A percentile compares a stretch with the other conserved stretches of the same genome.
Evolutionary conservation across 2,797 vertebrate species (phyloP).

Genomic region (Darevskia nairensis): DNA sequence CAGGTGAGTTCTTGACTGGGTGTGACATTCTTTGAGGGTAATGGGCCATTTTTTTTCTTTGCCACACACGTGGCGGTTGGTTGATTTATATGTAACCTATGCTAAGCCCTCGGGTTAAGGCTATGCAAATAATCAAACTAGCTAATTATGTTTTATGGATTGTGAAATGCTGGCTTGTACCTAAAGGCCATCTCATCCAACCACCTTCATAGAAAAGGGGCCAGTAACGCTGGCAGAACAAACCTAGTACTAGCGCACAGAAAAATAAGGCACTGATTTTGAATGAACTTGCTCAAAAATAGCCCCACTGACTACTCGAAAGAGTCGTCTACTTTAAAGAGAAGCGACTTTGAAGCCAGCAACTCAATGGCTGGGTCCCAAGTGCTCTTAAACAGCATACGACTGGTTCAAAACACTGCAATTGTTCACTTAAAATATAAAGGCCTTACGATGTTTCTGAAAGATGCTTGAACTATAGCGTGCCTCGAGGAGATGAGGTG

Average conservation of each 20-base stretch:
- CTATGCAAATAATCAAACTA: neutral
- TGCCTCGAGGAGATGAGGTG: constrained; percentile 15
- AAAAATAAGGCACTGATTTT: neutral
- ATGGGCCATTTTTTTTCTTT: neutral
- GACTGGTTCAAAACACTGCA: constrained; percentile 8
- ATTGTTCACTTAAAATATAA: constrained; percentile 19
- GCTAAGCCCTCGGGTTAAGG: neutral
- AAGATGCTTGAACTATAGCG: constrained; percentile 3
- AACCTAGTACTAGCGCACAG: neutral
- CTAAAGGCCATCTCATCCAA: neutral
- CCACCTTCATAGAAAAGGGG: neutral
- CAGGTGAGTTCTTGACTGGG: neutral
- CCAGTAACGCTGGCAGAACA: neutral
- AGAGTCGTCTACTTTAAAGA: constrained; percentile 20
- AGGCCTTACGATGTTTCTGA: constrained; percentile 9
- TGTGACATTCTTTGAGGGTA: neutral
- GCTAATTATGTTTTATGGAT: neutral
- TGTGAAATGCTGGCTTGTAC: neutral
- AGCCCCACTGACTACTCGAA: constrained; percentile 13
- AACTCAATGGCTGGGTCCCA: neutral
- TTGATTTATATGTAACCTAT: neutral
- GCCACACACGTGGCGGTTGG: neutral
- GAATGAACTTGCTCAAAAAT: neutral
- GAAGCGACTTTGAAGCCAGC: neutral
- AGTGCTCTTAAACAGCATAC: neutral